Evolutionary conservation across 2,888 invertebrate genomes (phyloP).

Genomic region (Monoplex corrugatus): DNA sequence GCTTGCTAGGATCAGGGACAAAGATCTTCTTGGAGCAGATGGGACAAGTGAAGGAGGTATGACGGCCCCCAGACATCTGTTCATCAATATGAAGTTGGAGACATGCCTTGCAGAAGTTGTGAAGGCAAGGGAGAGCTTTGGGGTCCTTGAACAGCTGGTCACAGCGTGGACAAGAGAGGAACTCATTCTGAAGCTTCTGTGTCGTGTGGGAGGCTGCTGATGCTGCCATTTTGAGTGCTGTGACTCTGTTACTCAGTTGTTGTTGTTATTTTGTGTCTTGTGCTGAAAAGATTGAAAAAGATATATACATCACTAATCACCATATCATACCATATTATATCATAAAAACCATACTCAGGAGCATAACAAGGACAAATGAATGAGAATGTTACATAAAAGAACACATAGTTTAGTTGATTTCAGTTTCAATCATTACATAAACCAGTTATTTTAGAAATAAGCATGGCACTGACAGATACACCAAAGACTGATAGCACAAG

Average conservation of each 20-base stretch:
- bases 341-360: no score
- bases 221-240: not conserved
- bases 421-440: no score
- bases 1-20: slow-evolving; percentile 52
- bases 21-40: slow-evolving; percentile 50
- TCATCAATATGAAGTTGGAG: slow-evolving; percentile 60
- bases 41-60: slow-evolving; percentile 52
- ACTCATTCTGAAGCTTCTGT: slow-evolving; percentile 43
- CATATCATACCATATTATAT: no score
- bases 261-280: not conserved
- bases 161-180: slow-evolving; percentile 51
- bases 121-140: slow-evolving; percentile 53
- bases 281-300: not conserved
- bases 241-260: not conserved
- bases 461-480: no score
- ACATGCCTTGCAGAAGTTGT: slow-evolving; percentile 54
- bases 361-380: no score
- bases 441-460: no score
- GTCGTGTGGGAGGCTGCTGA: not conserved
- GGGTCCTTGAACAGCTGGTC: slow-evolving; percentile 49
- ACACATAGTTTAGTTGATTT: no score
- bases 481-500: no score
- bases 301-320: not conserved
- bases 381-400: no score
- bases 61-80: slow-evolving; percentile 69